phyloP scores from a whole-genome alignment of 2,113 vertebrate genomes.

The Hippopotamus amphibius region DNA sequence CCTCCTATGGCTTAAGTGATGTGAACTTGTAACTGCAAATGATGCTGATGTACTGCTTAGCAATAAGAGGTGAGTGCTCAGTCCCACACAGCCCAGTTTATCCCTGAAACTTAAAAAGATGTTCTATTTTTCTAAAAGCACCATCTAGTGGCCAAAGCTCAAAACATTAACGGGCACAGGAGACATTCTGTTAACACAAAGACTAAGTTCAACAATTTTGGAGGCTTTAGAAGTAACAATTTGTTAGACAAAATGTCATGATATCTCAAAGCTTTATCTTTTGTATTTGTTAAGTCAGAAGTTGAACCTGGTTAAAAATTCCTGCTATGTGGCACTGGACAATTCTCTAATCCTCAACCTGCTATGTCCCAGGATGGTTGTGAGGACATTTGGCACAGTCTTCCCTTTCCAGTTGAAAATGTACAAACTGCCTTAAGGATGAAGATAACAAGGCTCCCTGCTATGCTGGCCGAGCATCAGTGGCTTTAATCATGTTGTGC shows the following conservation, averaged over 20 bases:
- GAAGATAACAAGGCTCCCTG: background rate
- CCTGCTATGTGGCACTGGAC: background rate
- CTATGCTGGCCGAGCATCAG: background rate
- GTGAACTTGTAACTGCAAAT: background rate
- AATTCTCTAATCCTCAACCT: background rate
- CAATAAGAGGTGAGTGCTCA: background rate
- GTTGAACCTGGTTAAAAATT: background rate
- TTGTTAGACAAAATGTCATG: background rate
- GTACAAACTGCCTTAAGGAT: background rate
- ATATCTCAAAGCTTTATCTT: background rate
- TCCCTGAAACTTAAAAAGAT: background rate
- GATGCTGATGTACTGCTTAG: background rate
- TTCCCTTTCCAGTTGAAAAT: background rate
- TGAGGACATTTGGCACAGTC: background rate
- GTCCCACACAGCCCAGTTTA: background rate
- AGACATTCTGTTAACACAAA: constrained; percentile 8
- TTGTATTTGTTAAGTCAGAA: background rate
- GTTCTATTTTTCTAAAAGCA: constrained; percentile 30
- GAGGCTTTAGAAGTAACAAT: constrained; percentile 2
- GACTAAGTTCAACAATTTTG: background rate
- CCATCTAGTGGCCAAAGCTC: constrained; percentile 69
- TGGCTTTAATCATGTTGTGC: background rate
- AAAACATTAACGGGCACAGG: background rate
- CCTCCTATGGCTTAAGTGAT: background rate
- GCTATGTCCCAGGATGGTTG: background rate